These are phyloP conservation scores for Atopsyche davidsoni DNA, from an alignment of 1,140 invertebrate species.

Conservation along the genomic window DNA sequence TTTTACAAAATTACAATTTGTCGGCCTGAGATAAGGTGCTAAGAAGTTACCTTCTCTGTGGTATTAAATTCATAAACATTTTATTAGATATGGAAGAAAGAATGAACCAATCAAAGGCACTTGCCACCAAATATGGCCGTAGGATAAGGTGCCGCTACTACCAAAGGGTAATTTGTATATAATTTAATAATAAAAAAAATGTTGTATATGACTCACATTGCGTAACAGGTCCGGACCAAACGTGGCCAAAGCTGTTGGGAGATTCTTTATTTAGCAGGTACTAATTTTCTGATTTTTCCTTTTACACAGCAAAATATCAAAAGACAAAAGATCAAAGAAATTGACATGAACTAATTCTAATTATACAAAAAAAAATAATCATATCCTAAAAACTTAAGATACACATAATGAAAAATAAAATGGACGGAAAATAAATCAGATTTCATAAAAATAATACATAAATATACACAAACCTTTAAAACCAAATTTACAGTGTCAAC, in stretches of 20 bases:
- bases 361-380: slow-evolving; percentile 6
- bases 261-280: slow-evolving; percentile 2
- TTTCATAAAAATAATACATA: neutral
- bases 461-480: slow-evolving; percentile 6
- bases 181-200: neutral
- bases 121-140: slow-evolving; percentile 14
- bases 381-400: too few species aligned
- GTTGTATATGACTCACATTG: neutral
- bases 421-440: slow-evolving; percentile 21
- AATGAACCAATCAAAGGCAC: slow-evolving; percentile 19
- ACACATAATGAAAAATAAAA: slow-evolving; percentile 13
- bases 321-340: slow-evolving; percentile 1
- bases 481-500: slow-evolving; percentile 2
- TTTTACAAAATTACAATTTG: neutral
- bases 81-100: slow-evolving; percentile 17
- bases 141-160: slow-evolving; percentile 9
- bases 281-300: neutral
- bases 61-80: neutral
- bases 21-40: neutral
- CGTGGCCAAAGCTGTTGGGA: neutral
- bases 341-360: neutral
- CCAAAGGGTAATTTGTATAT: neutral
- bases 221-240: neutral
- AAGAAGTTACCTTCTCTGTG: neutral
- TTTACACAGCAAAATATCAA: slow-evolving; percentile 11